phyloP scores from a whole-genome alignment of 2,888 invertebrate species.

The Agrotis exclamationis region DNA sequence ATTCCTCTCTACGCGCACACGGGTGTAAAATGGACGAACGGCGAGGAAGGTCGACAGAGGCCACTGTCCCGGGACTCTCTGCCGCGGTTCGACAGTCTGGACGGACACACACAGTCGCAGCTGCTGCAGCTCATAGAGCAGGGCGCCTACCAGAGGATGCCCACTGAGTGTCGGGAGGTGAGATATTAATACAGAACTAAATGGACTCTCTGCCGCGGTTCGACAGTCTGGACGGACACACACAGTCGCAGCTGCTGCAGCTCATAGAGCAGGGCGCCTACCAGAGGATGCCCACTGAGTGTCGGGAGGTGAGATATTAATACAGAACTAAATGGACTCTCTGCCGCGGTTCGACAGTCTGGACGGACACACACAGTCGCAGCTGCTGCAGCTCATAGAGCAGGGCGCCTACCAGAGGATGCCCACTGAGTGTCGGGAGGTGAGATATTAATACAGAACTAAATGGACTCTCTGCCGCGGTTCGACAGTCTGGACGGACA shows the following conservation, averaged over 20 bases:
- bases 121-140: constrained; percentile 94
- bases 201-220: constrained; percentile 90
- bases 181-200: constrained; percentile 44
- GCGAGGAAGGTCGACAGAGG: constrained; percentile 73
- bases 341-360: constrained; percentile 93
- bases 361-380: constrained; percentile 95
- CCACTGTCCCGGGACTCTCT: constrained; percentile 74
- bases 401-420: constrained; percentile 95
- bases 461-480: constrained; percentile 80
- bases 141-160: constrained; percentile 94
- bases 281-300: constrained; percentile 93
- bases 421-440: constrained; percentile 93
- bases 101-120: constrained; percentile 95
- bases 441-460: constrained; percentile 70
- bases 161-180: constrained; percentile 93
- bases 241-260: constrained; percentile 93
- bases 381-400: constrained; percentile 93
- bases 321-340: constrained; percentile 74
- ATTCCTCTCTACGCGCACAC: constrained; percentile 88
- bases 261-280: constrained; percentile 95
- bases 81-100: constrained; percentile 93
- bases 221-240: constrained; percentile 95
- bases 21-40: constrained; percentile 84
- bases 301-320: constrained; percentile 91
- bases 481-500: constrained; percentile 96